A percentile compares a stretch with the other conserved stretches of the same genome.
Conservation (phyloP, 2,113 vertebrate genomes). For the Crotalus viridis region DNA sequence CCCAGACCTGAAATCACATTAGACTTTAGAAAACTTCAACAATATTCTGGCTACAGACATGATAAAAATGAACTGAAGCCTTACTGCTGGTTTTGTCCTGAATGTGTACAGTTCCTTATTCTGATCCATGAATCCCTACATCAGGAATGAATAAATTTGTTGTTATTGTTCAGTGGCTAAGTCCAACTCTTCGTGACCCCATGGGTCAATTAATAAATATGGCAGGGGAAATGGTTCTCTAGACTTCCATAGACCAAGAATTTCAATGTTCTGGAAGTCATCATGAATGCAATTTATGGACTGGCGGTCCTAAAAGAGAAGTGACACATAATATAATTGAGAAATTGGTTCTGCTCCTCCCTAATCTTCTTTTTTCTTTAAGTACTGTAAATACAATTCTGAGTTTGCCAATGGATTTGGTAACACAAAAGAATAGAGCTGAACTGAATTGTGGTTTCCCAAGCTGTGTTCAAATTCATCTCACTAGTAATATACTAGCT, state of each 20-base stretch:
- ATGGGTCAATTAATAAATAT: neutral
- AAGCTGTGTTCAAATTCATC: neutral
- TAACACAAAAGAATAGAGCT: neutral
- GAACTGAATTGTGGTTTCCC: neutral
- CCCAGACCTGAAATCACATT: neutral
- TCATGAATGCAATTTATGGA: neutral
- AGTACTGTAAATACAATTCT: neutral
- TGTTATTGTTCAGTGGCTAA: neutral
- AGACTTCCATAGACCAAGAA: neutral
- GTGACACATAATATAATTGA: neutral
- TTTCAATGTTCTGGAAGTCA: neutral
- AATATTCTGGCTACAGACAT: neutral
- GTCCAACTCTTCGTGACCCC: neutral
- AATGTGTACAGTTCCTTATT: neutral
- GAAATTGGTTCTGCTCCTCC: neutral
- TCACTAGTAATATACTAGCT: neutral
- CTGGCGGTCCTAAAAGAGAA: neutral
- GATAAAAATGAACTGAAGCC: neutral
- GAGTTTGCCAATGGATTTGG: neutral
- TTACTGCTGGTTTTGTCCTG: neutral
- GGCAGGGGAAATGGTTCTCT: neutral
- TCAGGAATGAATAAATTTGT: neutral
- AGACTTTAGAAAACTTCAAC: neutral
- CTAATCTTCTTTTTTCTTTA: neutral
- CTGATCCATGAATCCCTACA: neutral